Base-by-base conservation (phyloP, 2,888 invertebrate genomes). In the Noctuana brunneofusca region DNA sequence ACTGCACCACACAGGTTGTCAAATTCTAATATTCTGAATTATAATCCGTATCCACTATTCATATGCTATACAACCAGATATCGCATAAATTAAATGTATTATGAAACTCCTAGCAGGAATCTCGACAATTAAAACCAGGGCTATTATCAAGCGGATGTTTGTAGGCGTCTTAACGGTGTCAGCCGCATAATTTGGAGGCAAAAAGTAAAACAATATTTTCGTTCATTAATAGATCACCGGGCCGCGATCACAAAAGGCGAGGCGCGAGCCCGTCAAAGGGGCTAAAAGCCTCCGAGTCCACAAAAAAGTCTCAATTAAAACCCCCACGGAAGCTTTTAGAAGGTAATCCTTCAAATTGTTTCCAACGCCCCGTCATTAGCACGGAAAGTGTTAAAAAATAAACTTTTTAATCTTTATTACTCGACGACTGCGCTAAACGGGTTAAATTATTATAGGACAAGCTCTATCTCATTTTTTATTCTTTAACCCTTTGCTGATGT, bases 371-470 rank as follows among this genome's bases (percentile, higher is more conserved):
- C 89, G 88, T 91, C 91, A 91, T 91, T 91, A 91, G 84, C 91
- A 87, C 91, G 85, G 82, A 88, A 87, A 91, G 91, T 91, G 91
- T 91, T 91, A 90, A 91, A 89, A 89, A 89, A 88, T 88, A 89
- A 90, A 90, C 90, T 91, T 91, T 89, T 91, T 91, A 91, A 91
- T 91, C 91, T 91, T 91, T 91, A 91, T 91, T 89, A 89, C 89
- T 87, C 81, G 79, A 75, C 81, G 86, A 84, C 86, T 84, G 75
- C 83, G 88, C 84, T 91, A 91, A 91, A 90, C 88, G 89, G 84
- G 87, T 91, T 90, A 90, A 83, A 88, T 88, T 88, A 87, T 90
- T 89, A 90, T 83, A 84, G 84, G 79, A 86, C 86, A 87, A 84
- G 81, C 80, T 78, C 75, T 80, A 83, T 84, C 83, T 83, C 81